These are phyloP conservation scores for Therioaphis trifolii DNA, from an alignment of 2,888 invertebrate species.

Conservation along the genomic window DNA sequence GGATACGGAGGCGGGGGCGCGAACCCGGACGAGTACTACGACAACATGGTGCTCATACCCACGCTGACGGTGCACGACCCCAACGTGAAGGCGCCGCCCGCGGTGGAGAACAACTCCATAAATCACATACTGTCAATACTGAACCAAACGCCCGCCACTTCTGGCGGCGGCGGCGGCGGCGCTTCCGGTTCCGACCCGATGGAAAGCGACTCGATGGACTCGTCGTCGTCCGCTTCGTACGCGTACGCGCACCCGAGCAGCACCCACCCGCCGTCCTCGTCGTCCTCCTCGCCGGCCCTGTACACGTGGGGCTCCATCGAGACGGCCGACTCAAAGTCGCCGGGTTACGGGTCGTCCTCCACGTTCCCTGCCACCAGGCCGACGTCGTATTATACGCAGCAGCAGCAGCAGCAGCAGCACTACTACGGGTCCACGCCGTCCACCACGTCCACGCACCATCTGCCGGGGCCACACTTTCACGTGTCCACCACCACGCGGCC, in stretches of 20 bases:
- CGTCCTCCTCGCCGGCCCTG: constrained; percentile 50
- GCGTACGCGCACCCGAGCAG: constrained; percentile 51
- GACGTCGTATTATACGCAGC: constrained; percentile 67
- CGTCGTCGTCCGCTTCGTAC: constrained; percentile 67
- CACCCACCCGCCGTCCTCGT: not conserved
- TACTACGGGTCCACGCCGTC: constrained; percentile 61
- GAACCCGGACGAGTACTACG: constrained; percentile 64
- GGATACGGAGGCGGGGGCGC: constrained; percentile 54
- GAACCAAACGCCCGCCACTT: constrained; percentile 68
- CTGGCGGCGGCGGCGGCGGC: constrained; percentile 55
- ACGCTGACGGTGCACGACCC: constrained; percentile 68
- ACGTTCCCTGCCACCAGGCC: constrained; percentile 51
- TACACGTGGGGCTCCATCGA: constrained; percentile 63
- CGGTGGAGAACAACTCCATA: constrained; percentile 66
- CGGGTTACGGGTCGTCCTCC: constrained; percentile 58
- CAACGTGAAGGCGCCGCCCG: constrained; percentile 33
- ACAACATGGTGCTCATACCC: constrained; percentile 69
- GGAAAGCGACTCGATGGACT: constrained; percentile 66
- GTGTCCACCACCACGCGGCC: constrained; percentile 65
- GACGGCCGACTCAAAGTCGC: constrained; percentile 62
- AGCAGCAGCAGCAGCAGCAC: constrained; percentile 15
- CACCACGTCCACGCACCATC: constrained; percentile 69
- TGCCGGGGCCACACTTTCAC: constrained; percentile 67
- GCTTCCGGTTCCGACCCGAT: not conserved
- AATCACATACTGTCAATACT: constrained; percentile 71